Percentiles rank a stretch among this genome's conserved stretches.
These are phyloP conservation scores for Marmota flaviventris DNA, from an alignment of 2,113 vertebrate species.

Conservation along the genomic window DNA sequence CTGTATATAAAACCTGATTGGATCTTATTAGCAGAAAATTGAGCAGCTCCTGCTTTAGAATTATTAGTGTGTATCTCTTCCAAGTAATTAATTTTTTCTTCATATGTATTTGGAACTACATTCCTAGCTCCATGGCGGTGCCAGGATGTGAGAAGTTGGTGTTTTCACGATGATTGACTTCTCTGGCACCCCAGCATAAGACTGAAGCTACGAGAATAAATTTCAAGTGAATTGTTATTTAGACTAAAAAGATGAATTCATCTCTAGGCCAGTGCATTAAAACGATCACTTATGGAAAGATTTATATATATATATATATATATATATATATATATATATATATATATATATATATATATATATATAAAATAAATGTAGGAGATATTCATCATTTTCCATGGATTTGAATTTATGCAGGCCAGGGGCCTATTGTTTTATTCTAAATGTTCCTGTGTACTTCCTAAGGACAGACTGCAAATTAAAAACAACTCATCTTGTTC, in stretches of 20 bases:
- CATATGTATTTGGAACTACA: background rate
- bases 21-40: constrained; percentile 30
- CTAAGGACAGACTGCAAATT: constrained; percentile 58
- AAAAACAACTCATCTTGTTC: constrained; percentile 54
- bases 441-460: constrained; percentile 27
- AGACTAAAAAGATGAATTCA: constrained; percentile 49
- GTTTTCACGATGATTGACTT: constrained; percentile 39
- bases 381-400: background rate
- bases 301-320: background rate
- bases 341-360: background rate
- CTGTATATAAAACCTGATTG: background rate
- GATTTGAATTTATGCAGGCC: constrained; percentile 29
- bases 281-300: background rate
- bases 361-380: background rate
- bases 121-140: constrained; percentile 3
- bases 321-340: background rate
- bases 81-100: constrained; percentile 43
- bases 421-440: background rate
- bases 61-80: background rate
- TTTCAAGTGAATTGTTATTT: constrained; percentile 37
- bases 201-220: background rate
- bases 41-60: background rate
- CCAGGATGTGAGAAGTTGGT: background rate
- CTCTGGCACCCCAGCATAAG: background rate
- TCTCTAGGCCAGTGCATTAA: background rate